These are phyloP conservation scores for Macropis europaea DNA, from an alignment of 2,888 invertebrate genomes.

Conservation along the genomic window DNA sequence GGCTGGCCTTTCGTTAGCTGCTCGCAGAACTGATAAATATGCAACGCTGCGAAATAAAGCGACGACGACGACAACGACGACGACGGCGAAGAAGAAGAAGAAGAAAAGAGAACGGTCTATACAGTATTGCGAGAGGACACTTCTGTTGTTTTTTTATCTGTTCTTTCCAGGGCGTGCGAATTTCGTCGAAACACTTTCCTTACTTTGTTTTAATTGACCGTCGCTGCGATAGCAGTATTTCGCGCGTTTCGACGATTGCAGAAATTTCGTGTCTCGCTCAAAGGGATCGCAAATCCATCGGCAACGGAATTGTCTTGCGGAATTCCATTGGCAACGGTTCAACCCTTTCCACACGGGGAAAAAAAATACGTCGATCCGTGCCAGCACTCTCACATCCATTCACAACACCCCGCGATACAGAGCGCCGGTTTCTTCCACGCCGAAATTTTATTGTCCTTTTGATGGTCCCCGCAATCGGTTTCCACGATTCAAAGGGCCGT, in stretches of 20 bases:
- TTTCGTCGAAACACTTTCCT: conserved; percentile 59
- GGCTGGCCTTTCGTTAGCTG: conserved; percentile 65
- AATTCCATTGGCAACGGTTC: conserved; percentile 31
- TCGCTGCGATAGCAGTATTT: conserved; percentile 5
- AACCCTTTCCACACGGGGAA: conserved; percentile 1
- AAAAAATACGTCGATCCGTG: background rate
- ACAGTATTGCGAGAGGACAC: background rate
- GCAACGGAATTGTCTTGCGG: conserved; percentile 31
- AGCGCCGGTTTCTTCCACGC: no score
- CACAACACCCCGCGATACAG: no score
- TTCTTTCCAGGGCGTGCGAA: conserved; percentile 8
- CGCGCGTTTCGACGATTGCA: background rate
- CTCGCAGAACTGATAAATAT: conserved; percentile 74
- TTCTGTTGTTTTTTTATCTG: no score
- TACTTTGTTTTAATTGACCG: conserved; percentile 57
- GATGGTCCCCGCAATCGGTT: background rate
- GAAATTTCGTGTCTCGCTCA: conserved; percentile 21
- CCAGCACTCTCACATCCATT: background rate
- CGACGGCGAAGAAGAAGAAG: conserved; percentile 16
- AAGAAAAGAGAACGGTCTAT: conserved; percentile 8
- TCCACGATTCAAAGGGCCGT: no score
- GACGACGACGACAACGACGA: conserved; percentile 31
- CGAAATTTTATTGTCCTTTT: background rate
- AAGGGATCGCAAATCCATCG: conserved; percentile 17
- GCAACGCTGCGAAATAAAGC: conserved; percentile 71